Base-by-base conservation (phyloP, 1,140 invertebrate genomes). In the Tetramorium simillimum region DNA sequence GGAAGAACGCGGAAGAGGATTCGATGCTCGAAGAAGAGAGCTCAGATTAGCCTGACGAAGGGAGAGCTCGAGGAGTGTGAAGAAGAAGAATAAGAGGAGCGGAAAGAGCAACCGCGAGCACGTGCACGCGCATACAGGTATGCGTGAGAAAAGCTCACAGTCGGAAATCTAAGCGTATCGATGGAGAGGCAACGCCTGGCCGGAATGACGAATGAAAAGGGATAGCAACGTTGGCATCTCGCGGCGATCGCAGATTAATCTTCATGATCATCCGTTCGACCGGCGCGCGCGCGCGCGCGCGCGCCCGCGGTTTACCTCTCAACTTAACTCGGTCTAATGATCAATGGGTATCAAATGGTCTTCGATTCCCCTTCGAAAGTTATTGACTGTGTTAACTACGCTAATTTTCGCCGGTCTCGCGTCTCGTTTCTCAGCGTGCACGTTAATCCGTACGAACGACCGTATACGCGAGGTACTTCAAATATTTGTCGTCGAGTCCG, bases 1-100 rank as follows among this genome's bases (percentile, higher is more conserved):
- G 53, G 51, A 91, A 67, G 89, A 89, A 91, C 85, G 87, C 90
- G 89, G 89, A 91, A 89, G 90, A 91, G 63, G 60, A 63, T 58
- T 56, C 67, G 72, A 40, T 43, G 58, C 65, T 14, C 53, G 65
- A 86, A 77, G 69, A 84, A 70, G 67, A 90, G 60, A 78, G 76
- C 63, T 49, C 75, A 43, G 24, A 80, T 80, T 80, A 80, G 62
- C 43, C 33, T 53, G 86, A 86, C 60, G 75, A 69, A 21, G 28
- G 40, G 1, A 80, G 77, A 67, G 43, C 60, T 51, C 62, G 53
- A 75, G 67, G 28, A 85, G 56, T 33, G 46, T n/a, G 43, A 78
- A 24, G 49, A 77, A 58, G 16, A 4, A 46, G 46, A 85, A 62
- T 33, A 62, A 37, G 49, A 88, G 65, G 65, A 78, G 58, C 43